phyloP scores from a whole-genome alignment of 2,888 invertebrate species.

The Euplagia quadripunctaria region DNA sequence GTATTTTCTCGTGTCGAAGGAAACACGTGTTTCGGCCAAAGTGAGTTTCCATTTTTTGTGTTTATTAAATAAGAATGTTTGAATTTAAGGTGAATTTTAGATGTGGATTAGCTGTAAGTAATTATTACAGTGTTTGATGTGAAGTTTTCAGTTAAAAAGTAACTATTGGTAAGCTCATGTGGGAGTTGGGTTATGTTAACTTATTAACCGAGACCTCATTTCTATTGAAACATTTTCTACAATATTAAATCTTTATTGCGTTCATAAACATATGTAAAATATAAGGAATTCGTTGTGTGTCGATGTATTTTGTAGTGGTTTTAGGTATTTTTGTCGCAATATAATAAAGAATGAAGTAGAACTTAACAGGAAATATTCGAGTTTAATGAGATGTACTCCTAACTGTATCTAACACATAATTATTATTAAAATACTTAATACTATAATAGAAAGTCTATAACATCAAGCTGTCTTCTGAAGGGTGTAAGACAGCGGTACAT shows the following conservation, averaged over 20 bases:
- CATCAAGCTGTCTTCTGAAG: not conserved
- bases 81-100: slow-evolving; percentile 27
- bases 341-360: not conserved
- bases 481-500: not conserved
- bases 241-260: not conserved
- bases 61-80: slow-evolving; percentile 30
- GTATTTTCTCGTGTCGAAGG: slow-evolving; percentile 45
- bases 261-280: not conserved
- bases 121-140: slow-evolving; percentile 42
- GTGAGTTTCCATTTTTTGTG: slow-evolving; percentile 52
- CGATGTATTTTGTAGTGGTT: not conserved
- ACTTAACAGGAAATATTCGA: slow-evolving; percentile 7
- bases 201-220: not conserved
- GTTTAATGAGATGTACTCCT: not conserved
- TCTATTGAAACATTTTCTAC: not conserved
- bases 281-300: not conserved
- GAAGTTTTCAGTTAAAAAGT: slow-evolving; percentile 34
- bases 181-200: slow-evolving; percentile 8
- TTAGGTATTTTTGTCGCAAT: not conserved
- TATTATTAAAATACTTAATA: no score
- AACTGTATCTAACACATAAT: no score
- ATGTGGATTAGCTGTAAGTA: slow-evolving; percentile 26
- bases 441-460: not conserved
- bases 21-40: slow-evolving; percentile 58
- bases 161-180: slow-evolving; percentile 33